Evolutionary conservation across 1,140 invertebrate species (phyloP).

Genomic region (Achroia grisella): DNA sequence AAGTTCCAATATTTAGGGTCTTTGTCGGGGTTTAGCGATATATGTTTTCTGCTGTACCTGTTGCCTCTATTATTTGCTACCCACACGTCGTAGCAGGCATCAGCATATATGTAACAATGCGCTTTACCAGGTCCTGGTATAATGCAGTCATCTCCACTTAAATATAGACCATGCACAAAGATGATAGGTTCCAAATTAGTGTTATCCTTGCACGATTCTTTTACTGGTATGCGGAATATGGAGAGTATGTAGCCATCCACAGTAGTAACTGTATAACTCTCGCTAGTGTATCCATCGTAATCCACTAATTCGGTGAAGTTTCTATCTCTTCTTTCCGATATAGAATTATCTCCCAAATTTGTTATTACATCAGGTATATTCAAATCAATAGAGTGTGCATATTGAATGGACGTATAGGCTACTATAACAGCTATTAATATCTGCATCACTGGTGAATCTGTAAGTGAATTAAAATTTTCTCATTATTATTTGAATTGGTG

Average conservation of each 20-base stretch:
- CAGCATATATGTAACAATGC: conserved; percentile 19
- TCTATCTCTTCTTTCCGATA: conserved; percentile 21
- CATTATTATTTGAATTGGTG: too few relatives aligned
- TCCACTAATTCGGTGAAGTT: conserved; percentile 70
- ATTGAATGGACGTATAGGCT: too few relatives aligned
- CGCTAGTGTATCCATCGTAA: conserved; percentile 73
- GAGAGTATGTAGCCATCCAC: conserved; percentile 74
- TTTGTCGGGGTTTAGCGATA: conserved; percentile 73
- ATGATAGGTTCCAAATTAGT: conserved; percentile 3
- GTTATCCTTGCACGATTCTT: background rate
- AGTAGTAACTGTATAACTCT: conserved; percentile 69
- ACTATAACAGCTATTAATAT: too few relatives aligned
- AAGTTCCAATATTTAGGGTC: conserved; percentile 76
- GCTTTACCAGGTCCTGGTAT: conserved; percentile 15
- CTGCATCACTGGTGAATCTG: too few relatives aligned
- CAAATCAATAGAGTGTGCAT: too few relatives aligned
- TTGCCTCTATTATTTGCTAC: conserved; percentile 79
- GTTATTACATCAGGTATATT: too few relatives aligned
- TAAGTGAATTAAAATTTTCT: too few relatives aligned
- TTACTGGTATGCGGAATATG: conserved; percentile 66
- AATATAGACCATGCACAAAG: conserved; percentile 18
- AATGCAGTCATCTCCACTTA: conserved; percentile 21
- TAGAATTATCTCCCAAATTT: too few relatives aligned
- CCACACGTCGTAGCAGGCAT: conserved; percentile 76
- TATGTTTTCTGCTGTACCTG: conserved; percentile 77